Evolutionary conservation across 2,888 invertebrate species (phyloP), one percentile per base, ranked within the genome.

Genomic region (Lymantria dispar): DNA sequence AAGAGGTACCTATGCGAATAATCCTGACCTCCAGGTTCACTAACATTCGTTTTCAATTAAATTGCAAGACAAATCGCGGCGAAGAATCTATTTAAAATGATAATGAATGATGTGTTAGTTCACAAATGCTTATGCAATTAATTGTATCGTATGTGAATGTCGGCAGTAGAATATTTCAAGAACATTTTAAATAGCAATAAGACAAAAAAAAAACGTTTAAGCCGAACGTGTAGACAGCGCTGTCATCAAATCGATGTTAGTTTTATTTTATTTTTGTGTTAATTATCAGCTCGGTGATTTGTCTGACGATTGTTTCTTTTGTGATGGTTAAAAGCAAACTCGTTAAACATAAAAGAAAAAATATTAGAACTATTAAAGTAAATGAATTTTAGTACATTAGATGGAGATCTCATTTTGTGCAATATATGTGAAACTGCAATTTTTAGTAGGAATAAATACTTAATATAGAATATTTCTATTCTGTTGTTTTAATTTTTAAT

Each of bases 191-290:
- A 33, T 33, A 33, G 10, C 10, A 33, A 8, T 10, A 33, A 33
- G 10, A 33, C 2, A 33, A 33, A 33, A 33, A 8, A 61, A 68
- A 64, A 68, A 63, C 60, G 47, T 48, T 54, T 52, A 48, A 45
- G 41, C 56, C 29, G 13, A 50, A 57, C 40, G 50, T 55, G 71
- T 47, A 44, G 65, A 72, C 70, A 70, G 62, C 36, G 13, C 60
- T 70, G 70, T 72, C 70, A 48, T 65, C 66, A 59, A 58, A 60
- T 55, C 45, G 37, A 54, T 14, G 46, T 39, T 22, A 22, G 22
- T 22, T 22, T 22, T 22, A 22, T 22, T 22, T 22, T 22, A 22
- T 22, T 22, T 22, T 29, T 12, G 31, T 43, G 14, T 43, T 42
- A 40, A 51, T 52, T 50, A 52, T n/a, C 38, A 12, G 11, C 38